Conservation (phyloP, 2,888 invertebrate genomes). For the Sesamia inferens region DNA sequence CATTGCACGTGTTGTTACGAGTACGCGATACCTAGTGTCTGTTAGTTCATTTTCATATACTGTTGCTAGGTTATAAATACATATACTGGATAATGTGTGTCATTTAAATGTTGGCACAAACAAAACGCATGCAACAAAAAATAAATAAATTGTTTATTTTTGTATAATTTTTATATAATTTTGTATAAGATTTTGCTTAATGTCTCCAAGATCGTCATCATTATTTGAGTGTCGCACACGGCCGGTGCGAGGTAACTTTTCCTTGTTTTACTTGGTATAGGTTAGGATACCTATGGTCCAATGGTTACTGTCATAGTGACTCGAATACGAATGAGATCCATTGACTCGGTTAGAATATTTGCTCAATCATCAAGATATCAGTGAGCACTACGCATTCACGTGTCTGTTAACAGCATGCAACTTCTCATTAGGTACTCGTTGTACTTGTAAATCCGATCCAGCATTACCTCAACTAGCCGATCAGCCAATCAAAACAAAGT, state of each 20-base stretch:
- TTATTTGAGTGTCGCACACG: not conserved
- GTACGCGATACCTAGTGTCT: not conserved
- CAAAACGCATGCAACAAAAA: no score
- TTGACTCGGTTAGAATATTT: not conserved
- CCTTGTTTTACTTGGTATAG: not conserved
- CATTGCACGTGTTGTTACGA: slow-evolving; percentile 15
- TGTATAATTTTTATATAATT: no score
- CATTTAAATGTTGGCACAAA: not conserved
- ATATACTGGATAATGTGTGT: not conserved
- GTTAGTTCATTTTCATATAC: not conserved
- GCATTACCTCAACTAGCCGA: slow-evolving; percentile 6
- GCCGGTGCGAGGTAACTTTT: not conserved
- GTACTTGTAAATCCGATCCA: slow-evolving; percentile 8
- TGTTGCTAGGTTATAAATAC: not conserved
- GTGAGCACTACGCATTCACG: not conserved
- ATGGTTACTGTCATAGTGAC: no score
- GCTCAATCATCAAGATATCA: not conserved
- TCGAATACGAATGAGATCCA: not conserved
- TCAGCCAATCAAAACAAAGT: slow-evolving; percentile 42
- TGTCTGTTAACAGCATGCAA: not conserved
- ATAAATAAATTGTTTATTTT: no score
- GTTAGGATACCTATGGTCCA: no score
- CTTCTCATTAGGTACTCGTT: not conserved
- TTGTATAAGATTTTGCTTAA: no score
- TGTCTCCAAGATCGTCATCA: slow-evolving; percentile 11